Evolutionary conservation across 2,797 vertebrate genomes (phyloP).

Genomic region (Sebastes taczanowskii): DNA sequence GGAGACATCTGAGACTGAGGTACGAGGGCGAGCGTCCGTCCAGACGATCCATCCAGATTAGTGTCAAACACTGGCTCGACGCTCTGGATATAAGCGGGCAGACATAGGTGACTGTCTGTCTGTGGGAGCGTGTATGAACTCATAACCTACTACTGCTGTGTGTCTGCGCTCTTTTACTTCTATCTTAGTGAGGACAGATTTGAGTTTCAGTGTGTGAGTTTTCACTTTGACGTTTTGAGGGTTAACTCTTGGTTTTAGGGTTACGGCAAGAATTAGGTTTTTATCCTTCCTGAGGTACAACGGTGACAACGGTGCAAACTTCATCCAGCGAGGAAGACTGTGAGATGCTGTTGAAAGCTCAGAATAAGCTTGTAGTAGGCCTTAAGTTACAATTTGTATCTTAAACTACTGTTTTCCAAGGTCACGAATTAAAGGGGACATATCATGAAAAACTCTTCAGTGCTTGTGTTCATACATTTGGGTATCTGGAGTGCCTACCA

Average conservation of each 20-base stretch:
- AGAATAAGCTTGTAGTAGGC: background rate
- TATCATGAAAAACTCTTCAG: too few species aligned
- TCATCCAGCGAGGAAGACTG: background rate
- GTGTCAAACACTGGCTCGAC: conserved; percentile 28
- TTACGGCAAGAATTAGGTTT: background rate
- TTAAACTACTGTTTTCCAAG: too few species aligned
- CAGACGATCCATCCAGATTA: conserved; percentile 40
- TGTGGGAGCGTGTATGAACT: background rate
- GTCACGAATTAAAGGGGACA: too few species aligned
- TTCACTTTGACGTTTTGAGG: background rate
- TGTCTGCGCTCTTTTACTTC: background rate
- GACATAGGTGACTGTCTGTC: conserved; percentile 9
- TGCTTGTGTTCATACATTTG: too few species aligned
- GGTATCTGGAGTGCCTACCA: too few species aligned
- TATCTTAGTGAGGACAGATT: background rate
- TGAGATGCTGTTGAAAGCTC: background rate
- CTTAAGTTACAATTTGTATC: too few species aligned
- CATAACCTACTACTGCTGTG: background rate
- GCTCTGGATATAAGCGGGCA: conserved; percentile 1
- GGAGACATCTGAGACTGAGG: conserved; percentile 32
- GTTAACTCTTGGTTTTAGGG: background rate
- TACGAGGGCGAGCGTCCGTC: background rate
- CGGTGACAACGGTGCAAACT: background rate
- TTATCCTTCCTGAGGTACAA: background rate
- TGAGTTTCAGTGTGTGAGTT: background rate